phyloP scores from a whole-genome alignment of 64 coral and sea anemone species.

The Actinia tenebrosa region DNA sequence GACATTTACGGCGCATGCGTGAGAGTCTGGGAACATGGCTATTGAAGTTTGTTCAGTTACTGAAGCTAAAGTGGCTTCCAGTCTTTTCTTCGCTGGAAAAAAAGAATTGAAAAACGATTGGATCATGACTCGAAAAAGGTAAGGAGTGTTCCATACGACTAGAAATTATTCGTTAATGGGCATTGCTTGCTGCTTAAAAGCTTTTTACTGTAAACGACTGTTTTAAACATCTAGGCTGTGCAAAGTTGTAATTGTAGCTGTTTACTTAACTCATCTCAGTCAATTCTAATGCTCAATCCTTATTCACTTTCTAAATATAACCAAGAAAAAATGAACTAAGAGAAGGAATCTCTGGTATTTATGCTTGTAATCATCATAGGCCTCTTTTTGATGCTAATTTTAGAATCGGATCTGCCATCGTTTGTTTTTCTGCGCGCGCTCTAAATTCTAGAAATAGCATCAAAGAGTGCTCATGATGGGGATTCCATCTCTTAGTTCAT shows the following conservation, averaged over 20 bases:
- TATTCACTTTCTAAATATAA: not conserved
- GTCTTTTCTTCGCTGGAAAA: slow-evolving; percentile 8
- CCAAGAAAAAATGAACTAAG: not conserved
- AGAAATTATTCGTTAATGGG: not conserved
- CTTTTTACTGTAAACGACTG: not conserved
- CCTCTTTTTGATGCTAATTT: not conserved
- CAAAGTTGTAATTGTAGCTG: not conserved
- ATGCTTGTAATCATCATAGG: not conserved
- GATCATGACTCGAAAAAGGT: not conserved
- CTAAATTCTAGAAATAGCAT: no score
- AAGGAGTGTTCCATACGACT: not conserved
- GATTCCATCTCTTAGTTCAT: no score
- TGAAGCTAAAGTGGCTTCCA: not conserved
- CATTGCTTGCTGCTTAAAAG: not conserved
- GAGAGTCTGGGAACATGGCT: slow-evolving; percentile 12
- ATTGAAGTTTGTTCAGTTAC: not conserved
- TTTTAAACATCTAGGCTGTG: not conserved
- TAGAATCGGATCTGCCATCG: no score
- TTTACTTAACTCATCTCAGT: not conserved
- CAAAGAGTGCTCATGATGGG: no score
- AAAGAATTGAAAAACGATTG: slow-evolving; percentile 9
- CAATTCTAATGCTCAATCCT: no score
- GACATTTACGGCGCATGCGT: slow-evolving; percentile 1
- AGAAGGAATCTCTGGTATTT: no score
- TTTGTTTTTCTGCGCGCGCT: no score